Percentiles rank a stretch among this genome's conserved stretches.
Evolutionary conservation across 2,113 vertebrate species (phyloP).

Genomic region (Pungitius pungitius): DNA sequence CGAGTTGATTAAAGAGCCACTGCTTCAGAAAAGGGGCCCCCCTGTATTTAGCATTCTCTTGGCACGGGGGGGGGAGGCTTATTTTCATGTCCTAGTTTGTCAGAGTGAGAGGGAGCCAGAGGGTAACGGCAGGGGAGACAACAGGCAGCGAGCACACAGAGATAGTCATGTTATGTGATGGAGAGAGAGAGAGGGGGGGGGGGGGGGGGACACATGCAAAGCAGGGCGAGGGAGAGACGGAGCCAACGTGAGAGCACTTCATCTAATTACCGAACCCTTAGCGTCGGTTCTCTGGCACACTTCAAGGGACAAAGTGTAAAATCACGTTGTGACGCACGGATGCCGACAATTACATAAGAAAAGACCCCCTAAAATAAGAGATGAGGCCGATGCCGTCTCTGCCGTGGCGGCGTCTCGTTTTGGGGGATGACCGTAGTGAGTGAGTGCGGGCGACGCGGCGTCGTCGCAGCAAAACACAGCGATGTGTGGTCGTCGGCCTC

Average conservation of each 20-base stretch:
- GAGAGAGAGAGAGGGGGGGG: conserved; percentile 12
- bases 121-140: conserved; percentile 64
- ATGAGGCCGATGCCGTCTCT: neutral
- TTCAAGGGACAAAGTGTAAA: conserved; percentile 60
- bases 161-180: conserved; percentile 54
- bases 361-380: conserved; percentile 37
- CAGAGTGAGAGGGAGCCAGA: conserved; percentile 71
- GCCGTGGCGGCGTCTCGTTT: conserved; percentile 20
- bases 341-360: conserved; percentile 61
- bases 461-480: neutral
- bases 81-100: conserved; percentile 79
- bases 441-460: neutral
- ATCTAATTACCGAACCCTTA: conserved; percentile 63
- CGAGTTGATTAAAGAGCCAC: conserved; percentile 75
- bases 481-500: conserved; percentile 13
- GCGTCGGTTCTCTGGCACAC: conserved; percentile 44
- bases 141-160: conserved; percentile 47
- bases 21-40: conserved; percentile 65
- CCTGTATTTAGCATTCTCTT: conserved; percentile 77
- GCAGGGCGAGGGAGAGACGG: conserved; percentile 33
- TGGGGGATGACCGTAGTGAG: conserved; percentile 12
- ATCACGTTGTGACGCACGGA: conserved; percentile 46
- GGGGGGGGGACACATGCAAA: conserved; percentile 43
- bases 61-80: conserved; percentile 62
- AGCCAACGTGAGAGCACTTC: conserved; percentile 40